phyloP scores from a whole-genome alignment of 2,797 vertebrate genomes.

The Pteronotus mesoamericanus region DNA sequence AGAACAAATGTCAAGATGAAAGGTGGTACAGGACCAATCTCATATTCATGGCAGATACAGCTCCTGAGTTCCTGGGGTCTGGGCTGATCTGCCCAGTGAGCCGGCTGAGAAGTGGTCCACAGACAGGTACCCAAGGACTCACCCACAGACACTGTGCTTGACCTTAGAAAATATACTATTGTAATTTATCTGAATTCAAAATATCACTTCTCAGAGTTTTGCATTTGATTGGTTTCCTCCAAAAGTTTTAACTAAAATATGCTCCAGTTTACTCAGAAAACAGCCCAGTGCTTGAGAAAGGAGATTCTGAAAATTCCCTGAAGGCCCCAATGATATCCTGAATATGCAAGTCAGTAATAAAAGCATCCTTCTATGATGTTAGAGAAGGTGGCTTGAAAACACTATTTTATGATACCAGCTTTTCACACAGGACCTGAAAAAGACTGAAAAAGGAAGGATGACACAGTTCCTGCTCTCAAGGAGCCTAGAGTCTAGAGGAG shows the following conservation, averaged over 20 bases:
- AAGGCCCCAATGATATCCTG: background rate
- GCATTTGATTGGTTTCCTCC: conserved; percentile 20
- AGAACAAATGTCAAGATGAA: background rate
- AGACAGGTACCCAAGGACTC: background rate
- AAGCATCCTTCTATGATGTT: background rate
- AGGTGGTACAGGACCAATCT: background rate
- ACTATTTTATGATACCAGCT: background rate
- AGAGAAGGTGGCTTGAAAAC: background rate
- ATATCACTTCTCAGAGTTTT: conserved; percentile 2
- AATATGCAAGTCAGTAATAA: background rate
- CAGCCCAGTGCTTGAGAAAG: background rate
- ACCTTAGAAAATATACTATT: background rate
- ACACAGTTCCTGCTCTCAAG: background rate
- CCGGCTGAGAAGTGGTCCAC: background rate
- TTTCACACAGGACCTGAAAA: background rate
- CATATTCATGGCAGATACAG: background rate
- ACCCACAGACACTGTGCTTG: background rate
- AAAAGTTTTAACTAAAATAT: conserved; percentile 10
- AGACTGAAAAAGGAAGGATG: background rate
- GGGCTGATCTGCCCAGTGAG: background rate
- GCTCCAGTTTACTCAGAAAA: background rate
- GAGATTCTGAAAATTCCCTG: background rate
- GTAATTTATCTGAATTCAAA: conserved; percentile 21
- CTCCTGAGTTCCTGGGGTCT: background rate
- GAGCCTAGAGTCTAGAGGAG: background rate